Conservation (phyloP, 2,113 vertebrate genomes). For the Corydoras maculifer region DNA sequence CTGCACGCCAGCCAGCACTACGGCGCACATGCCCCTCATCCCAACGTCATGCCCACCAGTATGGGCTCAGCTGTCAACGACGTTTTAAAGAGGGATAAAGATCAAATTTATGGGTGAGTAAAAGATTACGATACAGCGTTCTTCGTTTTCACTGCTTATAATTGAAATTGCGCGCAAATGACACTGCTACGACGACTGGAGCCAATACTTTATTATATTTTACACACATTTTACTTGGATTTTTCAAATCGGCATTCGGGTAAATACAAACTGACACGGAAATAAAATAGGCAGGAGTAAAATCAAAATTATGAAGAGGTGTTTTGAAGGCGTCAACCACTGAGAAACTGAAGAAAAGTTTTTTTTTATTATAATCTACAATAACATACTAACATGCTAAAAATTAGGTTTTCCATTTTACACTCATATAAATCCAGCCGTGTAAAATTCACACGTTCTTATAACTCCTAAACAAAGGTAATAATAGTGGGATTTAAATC, state of each 20-base stretch:
- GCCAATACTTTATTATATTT: background rate
- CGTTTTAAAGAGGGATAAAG: conserved; percentile 98
- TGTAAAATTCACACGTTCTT: too few species aligned
- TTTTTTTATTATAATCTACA: too few species aligned
- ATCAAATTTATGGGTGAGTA: conserved; percentile 97
- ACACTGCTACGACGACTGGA: too few species aligned
- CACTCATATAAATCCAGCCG: too few species aligned
- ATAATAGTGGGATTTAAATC: too few species aligned
- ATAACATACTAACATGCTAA: too few species aligned
- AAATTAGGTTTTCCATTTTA: too few species aligned
- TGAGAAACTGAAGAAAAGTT: too few species aligned
- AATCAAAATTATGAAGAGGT: too few species aligned
- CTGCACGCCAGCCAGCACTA: conserved; percentile 98
- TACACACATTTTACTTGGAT: background rate
- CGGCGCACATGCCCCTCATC: conserved; percentile 95
- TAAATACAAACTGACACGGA: background rate
- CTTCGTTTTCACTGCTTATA: background rate
- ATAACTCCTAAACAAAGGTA: too few species aligned
- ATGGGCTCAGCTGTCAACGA: conserved; percentile 99
- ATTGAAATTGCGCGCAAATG: too few species aligned
- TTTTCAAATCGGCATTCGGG: background rate
- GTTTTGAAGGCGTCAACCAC: too few species aligned
- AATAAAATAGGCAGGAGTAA: background rate
- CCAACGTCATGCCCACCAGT: conserved; percentile 96
- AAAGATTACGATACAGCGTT: conserved; percentile 15